Evolutionary conservation across 2,113 vertebrate genomes (phyloP), one percentile per base, ranked within the genome.

Genomic region (Silurus glanis): DNA sequence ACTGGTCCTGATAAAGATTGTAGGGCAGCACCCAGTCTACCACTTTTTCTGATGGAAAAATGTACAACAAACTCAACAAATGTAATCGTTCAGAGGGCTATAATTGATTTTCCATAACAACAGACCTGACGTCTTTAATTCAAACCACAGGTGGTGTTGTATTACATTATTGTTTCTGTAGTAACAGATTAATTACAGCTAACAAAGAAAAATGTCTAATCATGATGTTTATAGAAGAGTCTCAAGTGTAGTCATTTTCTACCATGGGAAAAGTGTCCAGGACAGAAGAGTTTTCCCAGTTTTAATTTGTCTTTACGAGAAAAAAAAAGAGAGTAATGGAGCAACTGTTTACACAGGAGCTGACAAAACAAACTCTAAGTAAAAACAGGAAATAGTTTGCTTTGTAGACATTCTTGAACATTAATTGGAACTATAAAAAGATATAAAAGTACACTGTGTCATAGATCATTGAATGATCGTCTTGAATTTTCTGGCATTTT

Each of bases 1-100:
- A 91, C 17, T 97, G 94, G 45, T 94, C 89, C 90, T 91, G 92
- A 87, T 98, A 98, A 67, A 95, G 89, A 0, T 93, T 85, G 90
- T 96, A 97, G 23, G 94, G 91, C 83, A 98, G 93, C 0, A 95
- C 81, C 96, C 96, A 95, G 4, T 94, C 89, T 58, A 97, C 94
- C 0, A 89, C 88, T 85, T 96, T 96, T 58, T 94, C 97, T 97
- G 92, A 37, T 9, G 53, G 74, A 0, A 80, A 49, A 83, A 37
- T 37, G 6, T 56, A 59, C 21, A 47, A n/a, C 19, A 61, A 23
- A 56, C 9, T 25, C 25, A 47, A 19, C 28, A 23, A 19, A 75
- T 97, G 91, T 59, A 19, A 55, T 25, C 25, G 45, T 0, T 80
- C 78, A 61, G 9, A 45, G 47, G 9, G 28, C 19, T 7, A 59